Conservation (phyloP, 2,113 vertebrate species). For the Ptilonorhynchus violaceus region DNA sequence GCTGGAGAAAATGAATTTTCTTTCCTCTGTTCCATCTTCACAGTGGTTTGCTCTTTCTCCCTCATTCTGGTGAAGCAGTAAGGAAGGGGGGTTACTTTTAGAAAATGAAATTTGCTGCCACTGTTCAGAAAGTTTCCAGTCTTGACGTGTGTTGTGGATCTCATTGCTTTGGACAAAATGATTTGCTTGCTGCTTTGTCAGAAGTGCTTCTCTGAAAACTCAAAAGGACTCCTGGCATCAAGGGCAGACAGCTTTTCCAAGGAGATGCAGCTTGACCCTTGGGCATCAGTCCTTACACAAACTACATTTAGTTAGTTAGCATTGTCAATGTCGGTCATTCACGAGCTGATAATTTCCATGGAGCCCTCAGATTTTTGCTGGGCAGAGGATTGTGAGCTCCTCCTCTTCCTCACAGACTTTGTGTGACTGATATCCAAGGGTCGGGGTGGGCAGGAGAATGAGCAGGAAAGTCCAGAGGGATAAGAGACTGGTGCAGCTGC, state of each 20-base stretch:
- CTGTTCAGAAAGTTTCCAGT: neutral
- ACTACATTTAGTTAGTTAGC: neutral
- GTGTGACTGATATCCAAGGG: neutral
- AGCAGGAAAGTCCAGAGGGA: neutral
- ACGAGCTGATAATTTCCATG: neutral
- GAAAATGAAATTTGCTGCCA: neutral
- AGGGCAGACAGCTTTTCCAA: neutral
- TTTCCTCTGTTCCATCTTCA: neutral
- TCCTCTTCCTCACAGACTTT: neutral
- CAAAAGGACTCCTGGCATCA: neutral
- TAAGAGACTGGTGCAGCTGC: neutral
- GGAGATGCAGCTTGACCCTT: neutral
- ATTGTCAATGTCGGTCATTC: neutral
- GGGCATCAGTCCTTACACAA: neutral
- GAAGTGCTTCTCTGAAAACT: neutral
- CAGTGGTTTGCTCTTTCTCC: neutral
- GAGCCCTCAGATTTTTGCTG: neutral
- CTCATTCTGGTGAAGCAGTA: neutral
- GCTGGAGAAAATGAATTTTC: neutral
- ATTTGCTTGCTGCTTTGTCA: neutral
- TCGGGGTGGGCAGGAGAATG: neutral
- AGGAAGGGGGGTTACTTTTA: neutral
- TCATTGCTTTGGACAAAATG: neutral
- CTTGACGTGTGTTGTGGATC: neutral
- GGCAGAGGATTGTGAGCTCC: neutral